These are phyloP conservation scores for Megaceryle maxima DNA, from an alignment of 2,113 vertebrate genomes.

Conservation along the genomic window DNA sequence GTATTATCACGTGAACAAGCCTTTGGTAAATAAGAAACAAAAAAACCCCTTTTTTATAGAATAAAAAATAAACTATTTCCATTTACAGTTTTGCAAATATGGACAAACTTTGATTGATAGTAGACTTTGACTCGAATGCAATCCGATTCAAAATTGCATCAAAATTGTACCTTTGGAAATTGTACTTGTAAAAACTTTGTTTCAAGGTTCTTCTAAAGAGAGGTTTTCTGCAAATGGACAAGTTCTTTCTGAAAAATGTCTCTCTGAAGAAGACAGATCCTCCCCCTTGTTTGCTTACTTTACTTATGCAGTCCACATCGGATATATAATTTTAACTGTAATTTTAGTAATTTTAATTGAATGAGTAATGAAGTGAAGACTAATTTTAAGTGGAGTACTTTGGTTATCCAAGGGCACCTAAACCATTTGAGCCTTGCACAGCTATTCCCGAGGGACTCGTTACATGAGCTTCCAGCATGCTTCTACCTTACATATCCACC, in stretches of 20 bases:
- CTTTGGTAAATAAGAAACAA: neutral
- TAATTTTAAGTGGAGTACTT: neutral
- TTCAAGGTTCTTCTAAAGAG: neutral
- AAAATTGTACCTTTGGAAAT: neutral
- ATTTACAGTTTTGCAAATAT: neutral
- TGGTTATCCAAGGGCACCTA: neutral
- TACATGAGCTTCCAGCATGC: neutral
- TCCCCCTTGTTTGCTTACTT: neutral
- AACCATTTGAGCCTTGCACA: neutral
- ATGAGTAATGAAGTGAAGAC: neutral
- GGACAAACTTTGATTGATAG: neutral
- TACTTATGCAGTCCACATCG: neutral
- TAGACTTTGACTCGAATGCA: neutral
- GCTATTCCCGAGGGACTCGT: neutral
- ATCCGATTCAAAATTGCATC: neutral
- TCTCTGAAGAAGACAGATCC: neutral
- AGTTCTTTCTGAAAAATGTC: neutral
- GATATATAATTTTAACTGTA: neutral
- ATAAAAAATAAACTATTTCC: neutral
- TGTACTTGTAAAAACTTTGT: neutral
- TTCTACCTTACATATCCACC: neutral
- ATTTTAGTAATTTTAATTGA: neutral
- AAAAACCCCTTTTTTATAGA: no score
- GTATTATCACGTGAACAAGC: neutral
- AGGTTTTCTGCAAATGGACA: neutral